Evolutionary conservation across 2,888 invertebrate genomes (phyloP).

Genomic region (Mythimna lalbum): DNA sequence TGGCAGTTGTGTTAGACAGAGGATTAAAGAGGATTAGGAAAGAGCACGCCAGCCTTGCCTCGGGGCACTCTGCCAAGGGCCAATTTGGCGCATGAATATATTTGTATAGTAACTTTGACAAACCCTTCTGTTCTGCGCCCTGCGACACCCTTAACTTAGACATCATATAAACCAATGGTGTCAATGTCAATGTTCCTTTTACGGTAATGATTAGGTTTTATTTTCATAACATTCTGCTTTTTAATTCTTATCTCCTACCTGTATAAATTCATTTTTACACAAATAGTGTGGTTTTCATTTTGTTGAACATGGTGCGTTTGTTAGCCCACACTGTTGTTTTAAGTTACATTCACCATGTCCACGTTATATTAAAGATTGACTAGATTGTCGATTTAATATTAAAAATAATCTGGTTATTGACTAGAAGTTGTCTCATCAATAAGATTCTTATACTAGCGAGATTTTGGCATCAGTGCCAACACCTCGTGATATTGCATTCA

Average conservation of each 20-base stretch:
- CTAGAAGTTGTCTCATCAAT: constrained; percentile 44
- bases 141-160: constrained; percentile 39
- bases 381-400: constrained; percentile 50
- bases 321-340: constrained; percentile 20
- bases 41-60: constrained; percentile 12
- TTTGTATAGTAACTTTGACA: constrained; percentile 16
- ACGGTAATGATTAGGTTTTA: not conserved
- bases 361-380: constrained; percentile 46
- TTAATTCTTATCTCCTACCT: constrained; percentile 8
- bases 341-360: constrained; percentile 26
- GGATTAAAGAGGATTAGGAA: constrained; percentile 24
- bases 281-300: constrained; percentile 14
- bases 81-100: constrained; percentile 26
- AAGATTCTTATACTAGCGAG: constrained; percentile 36
- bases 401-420: constrained; percentile 54
- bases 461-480: constrained; percentile 17
- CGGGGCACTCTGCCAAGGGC: constrained; percentile 4
- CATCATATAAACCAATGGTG: constrained; percentile 35
- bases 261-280: constrained; percentile 13
- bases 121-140: constrained; percentile 1
- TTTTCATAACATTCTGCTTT: constrained; percentile 16
- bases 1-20: constrained; percentile 21
- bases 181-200: constrained; percentile 63
- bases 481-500: constrained; percentile 18
- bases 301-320: constrained; percentile 19